phyloP scores from a whole-genome alignment of 1,140 invertebrate genomes.

The Penaeus vannamei region DNA sequence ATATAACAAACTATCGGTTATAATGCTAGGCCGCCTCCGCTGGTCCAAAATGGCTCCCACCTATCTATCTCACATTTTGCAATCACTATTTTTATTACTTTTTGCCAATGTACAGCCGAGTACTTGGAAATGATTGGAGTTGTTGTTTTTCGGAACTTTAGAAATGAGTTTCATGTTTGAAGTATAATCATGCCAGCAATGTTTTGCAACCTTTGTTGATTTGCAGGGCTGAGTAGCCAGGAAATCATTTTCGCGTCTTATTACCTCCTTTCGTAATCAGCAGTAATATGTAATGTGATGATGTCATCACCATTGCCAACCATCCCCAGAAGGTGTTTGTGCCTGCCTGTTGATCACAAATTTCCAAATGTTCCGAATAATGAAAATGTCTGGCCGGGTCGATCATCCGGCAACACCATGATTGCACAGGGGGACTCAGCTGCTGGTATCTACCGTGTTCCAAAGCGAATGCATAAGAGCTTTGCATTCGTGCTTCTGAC shows the following conservation, averaged over 20 bases:
- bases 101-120: slow-evolving; percentile 60
- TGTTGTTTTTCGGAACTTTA: slow-evolving; percentile 66
- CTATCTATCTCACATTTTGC: slow-evolving; percentile 48
- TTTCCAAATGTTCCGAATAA: neutral
- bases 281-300: neutral
- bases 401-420: slow-evolving; percentile 60
- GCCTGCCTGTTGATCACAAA: too few relatives aligned
- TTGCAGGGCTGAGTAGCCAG: slow-evolving; percentile 50
- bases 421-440: slow-evolving; percentile 41
- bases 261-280: slow-evolving; percentile 13
- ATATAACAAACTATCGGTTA: slow-evolving; percentile 9
- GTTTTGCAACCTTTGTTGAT: slow-evolving; percentile 65
- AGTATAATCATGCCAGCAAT: slow-evolving; percentile 63
- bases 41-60: slow-evolving; percentile 56
- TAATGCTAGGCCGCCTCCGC: slow-evolving; percentile 5
- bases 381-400: slow-evolving; percentile 34
- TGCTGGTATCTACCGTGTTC: slow-evolving; percentile 19
- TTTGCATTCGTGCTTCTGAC: slow-evolving; percentile 59
- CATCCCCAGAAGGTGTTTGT: too few relatives aligned
- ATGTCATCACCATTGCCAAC: neutral
- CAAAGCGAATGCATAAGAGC: slow-evolving; percentile 61
- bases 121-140: slow-evolving; percentile 64
- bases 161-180: slow-evolving; percentile 65
- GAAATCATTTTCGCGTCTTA: slow-evolving; percentile 22
- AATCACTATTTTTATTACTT: slow-evolving; percentile 56